Percentiles rank a stretch among this genome's conserved stretches.
Evolutionary conservation across 2,888 invertebrate species (phyloP).

Genomic region (Malacosoma neustria): DNA sequence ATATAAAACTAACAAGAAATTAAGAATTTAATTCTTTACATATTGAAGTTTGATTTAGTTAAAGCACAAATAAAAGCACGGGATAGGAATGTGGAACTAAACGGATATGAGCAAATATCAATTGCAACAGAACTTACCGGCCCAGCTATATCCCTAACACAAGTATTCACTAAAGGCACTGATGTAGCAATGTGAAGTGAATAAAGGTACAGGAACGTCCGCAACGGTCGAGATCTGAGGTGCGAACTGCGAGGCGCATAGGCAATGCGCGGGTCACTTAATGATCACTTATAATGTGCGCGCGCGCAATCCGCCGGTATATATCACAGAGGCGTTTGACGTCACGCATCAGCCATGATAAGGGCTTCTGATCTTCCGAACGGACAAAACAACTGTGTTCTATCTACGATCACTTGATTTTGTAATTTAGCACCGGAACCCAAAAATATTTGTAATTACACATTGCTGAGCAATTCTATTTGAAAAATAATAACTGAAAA

Average conservation of each 20-base stretch:
- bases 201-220: slow-evolving; percentile 20
- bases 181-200: slow-evolving; percentile 18
- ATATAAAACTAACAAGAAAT: no score
- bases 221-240: slow-evolving; percentile 21
- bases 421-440: not conserved
- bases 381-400: slow-evolving; percentile 20
- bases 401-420: slow-evolving; percentile 8
- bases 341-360: slow-evolving; percentile 41
- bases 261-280: slow-evolving; percentile 42
- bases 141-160: slow-evolving; percentile 26
- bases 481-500: no score
- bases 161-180: slow-evolving; percentile 42
- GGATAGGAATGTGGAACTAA: not conserved
- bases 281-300: slow-evolving; percentile 47
- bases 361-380: slow-evolving; percentile 28
- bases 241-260: slow-evolving; percentile 38
- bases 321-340: slow-evolving; percentile 47
- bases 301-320: slow-evolving; percentile 54
- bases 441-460: no score
- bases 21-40: no score
- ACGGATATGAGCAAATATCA: not conserved
- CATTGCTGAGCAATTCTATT: no score
- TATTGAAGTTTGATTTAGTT: no score
- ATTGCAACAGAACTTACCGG: slow-evolving; percentile 30
- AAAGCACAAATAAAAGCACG: not conserved